These are phyloP conservation scores for Galaxea fascicularis DNA, from an alignment of 92 coral and sea anemone species.

Conservation along the genomic window DNA sequence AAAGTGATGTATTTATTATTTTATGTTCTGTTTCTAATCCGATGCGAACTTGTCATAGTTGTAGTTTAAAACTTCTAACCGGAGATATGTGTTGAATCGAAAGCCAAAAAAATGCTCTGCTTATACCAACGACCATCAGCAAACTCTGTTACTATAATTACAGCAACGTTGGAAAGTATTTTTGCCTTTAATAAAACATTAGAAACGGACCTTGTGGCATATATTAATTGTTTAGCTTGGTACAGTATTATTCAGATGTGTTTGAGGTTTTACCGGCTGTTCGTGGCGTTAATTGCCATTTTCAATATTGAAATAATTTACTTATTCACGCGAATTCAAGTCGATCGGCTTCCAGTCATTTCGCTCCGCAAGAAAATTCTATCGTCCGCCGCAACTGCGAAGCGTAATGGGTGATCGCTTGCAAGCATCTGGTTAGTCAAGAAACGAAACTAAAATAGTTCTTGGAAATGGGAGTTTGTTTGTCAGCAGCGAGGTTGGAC, in stretches of 20 bases:
- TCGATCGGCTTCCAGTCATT: no score
- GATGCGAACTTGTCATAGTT: no score
- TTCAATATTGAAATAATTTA: neutral
- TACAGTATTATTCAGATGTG: neutral
- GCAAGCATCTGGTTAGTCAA: neutral
- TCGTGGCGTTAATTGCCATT: neutral
- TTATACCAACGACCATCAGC: constrained; percentile 9
- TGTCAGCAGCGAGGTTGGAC: constrained; percentile 31
- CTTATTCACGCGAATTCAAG: neutral
- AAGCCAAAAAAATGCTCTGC: no score
- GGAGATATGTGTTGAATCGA: no score
- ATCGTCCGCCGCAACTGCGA: neutral
- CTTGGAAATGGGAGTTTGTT: constrained; percentile 62
- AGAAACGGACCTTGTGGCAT: no score
- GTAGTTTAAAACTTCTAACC: no score
- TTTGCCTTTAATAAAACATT: constrained; percentile 3
- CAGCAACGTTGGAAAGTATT: neutral
- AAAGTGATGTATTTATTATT: no score
- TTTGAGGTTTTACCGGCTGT: neutral
- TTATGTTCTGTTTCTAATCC: no score
- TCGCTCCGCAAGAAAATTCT: neutral
- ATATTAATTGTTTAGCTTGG: neutral
- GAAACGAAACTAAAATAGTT: neutral
- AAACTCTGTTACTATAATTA: constrained; percentile 6
- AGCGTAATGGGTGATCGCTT: neutral